These are phyloP conservation scores for Oncorhynchus nerka DNA, from an alignment of 2,113 vertebrate genomes.

Conservation along the genomic window DNA sequence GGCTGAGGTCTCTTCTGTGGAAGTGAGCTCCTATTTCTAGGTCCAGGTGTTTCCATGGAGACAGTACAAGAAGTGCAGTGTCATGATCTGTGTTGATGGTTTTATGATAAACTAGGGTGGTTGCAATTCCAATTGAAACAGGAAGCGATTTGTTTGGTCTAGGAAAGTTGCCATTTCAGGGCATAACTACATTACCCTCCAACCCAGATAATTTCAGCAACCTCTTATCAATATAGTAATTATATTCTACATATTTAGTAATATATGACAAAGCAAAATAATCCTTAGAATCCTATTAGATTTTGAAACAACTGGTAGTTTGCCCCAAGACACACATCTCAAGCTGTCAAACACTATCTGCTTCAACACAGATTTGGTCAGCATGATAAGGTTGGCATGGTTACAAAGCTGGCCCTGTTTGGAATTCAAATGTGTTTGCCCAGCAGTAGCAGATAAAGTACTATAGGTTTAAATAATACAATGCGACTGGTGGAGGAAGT, in stretches of 20 bases:
- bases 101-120: not conserved
- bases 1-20: not conserved
- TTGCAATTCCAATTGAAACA: slow-evolving; percentile 22
- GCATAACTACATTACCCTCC: not conserved
- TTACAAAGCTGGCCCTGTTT: not conserved
- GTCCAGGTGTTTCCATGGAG: slow-evolving; percentile 21
- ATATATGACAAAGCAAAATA: too few relatives aligned
- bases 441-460: not conserved
- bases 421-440: not conserved
- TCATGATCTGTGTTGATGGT: not conserved
- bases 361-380: too few relatives aligned
- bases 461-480: not conserved
- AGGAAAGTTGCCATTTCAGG: not conserved
- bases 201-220: too few relatives aligned
- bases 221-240: too few relatives aligned
- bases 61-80: slow-evolving; percentile 32
- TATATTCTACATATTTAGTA: too few relatives aligned
- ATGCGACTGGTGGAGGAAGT: not conserved
- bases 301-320: too few relatives aligned
- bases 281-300: too few relatives aligned
- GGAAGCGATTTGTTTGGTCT: slow-evolving; percentile 2
- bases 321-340: too few relatives aligned
- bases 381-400: slow-evolving; percentile 2
- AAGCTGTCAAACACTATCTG: not conserved
- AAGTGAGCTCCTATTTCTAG: not conserved